Evolutionary conservation across 2,888 invertebrate genomes (phyloP).

Genomic region (Andrena camellia): DNA sequence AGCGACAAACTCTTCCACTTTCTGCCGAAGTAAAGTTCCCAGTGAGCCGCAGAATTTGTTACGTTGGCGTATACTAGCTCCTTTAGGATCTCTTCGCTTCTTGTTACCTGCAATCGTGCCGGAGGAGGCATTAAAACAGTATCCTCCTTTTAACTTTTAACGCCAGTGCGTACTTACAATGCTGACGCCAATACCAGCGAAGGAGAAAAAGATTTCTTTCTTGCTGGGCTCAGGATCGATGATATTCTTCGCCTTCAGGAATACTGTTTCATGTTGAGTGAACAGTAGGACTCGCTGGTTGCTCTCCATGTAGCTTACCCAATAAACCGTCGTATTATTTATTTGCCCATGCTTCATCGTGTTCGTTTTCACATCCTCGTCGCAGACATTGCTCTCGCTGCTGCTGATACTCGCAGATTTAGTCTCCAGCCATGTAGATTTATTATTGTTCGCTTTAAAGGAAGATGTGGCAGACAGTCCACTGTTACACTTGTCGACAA

Average conservation of each 20-base stretch:
- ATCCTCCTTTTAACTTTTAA: not conserved
- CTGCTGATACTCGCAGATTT: conserved; percentile 39
- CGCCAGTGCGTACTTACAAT: conserved; percentile 82
- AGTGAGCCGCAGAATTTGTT: conserved; percentile 90
- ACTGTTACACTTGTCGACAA: conserved; percentile 71
- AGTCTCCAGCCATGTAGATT: conserved; percentile 50
- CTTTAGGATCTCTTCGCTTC: conserved; percentile 81
- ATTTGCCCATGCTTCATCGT: conserved; percentile 87
- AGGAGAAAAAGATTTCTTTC: conserved; percentile 89
- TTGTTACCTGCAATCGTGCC: conserved; percentile 69
- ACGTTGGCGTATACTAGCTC: conserved; percentile 90
- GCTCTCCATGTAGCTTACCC: conserved; percentile 92
- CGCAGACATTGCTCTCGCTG: conserved; percentile 82
- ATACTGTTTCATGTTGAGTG: conserved; percentile 91
- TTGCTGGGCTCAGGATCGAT: conserved; percentile 90
- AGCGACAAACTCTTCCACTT: conserved; percentile 92
- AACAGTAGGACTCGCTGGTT: conserved; percentile 91
- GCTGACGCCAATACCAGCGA: conserved; percentile 89
- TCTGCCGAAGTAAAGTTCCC: conserved; percentile 93
- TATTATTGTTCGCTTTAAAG: conserved; percentile 43
- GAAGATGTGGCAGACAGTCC: conserved; percentile 12
- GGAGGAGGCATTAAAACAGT: not conserved
- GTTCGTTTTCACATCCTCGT: conserved; percentile 63
- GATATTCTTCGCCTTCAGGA: conserved; percentile 77
- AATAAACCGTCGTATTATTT: conserved; percentile 91